These are phyloP conservation scores for Atrina japonica DNA, from an alignment of 2,888 invertebrate genomes.

Conservation along the genomic window DNA sequence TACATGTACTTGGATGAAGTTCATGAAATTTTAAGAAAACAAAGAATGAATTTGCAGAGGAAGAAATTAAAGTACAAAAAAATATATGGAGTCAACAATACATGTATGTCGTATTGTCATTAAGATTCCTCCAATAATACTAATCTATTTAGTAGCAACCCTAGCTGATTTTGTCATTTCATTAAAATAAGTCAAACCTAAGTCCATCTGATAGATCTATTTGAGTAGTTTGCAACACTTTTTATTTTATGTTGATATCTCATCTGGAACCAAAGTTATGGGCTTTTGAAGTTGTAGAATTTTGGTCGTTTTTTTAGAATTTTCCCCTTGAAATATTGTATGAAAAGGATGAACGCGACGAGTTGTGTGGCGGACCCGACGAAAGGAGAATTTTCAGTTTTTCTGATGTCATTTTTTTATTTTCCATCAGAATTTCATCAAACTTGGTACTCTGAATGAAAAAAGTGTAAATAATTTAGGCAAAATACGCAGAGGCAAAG, in stretches of 20 bases:
- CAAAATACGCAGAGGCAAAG: no score
- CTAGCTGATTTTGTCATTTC: slow-evolving; percentile 4
- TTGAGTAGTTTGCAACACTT: not conserved
- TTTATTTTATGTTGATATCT: slow-evolving; percentile 5
- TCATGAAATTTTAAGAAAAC: no score
- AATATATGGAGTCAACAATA: no score
- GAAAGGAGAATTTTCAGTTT: not conserved
- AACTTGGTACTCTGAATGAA: no score
- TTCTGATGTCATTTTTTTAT: not conserved
- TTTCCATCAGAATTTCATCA: no score
- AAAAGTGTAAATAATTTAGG: no score
- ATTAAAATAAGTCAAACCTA: not conserved
- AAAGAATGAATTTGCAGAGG: no score
- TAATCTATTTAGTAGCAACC: no score
- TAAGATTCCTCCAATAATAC: no score
- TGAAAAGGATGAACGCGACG: not conserved
- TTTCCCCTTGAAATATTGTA: not conserved
- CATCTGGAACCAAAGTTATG: slow-evolving; percentile 1
- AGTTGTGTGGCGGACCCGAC: not conserved
- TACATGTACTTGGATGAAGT: no score
- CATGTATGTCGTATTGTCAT: no score
- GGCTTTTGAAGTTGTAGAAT: not conserved
- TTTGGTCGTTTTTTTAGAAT: slow-evolving; percentile 1
- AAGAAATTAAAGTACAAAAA: no score
- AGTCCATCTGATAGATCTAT: not conserved